Percentiles rank a stretch among this genome's conserved stretches.
Evolutionary conservation across 2,113 vertebrate species (phyloP).

Genomic region (Glaucomys volans): DNA sequence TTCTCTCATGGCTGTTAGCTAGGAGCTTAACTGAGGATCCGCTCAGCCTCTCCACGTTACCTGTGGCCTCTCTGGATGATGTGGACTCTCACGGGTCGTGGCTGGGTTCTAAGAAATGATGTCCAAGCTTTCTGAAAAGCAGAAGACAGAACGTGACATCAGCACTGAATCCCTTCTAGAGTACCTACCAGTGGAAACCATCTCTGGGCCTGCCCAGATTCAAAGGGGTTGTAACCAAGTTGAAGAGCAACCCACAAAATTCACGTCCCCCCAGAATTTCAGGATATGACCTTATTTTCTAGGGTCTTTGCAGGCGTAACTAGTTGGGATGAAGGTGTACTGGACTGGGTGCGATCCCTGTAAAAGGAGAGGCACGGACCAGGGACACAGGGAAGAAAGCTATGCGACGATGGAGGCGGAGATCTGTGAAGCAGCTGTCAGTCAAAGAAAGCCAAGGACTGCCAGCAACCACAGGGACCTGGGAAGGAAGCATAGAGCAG

Average conservation of each 20-base stretch:
- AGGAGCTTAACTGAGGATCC: background rate
- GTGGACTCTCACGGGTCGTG: background rate
- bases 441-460: background rate
- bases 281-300: background rate
- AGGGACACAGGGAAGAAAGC: background rate
- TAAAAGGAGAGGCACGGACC: background rate
- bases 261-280: background rate
- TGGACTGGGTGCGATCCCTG: background rate
- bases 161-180: background rate
- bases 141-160: background rate
- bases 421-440: fast-evolving
- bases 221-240: background rate
- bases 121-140: background rate
- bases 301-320: background rate
- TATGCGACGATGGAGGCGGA: background rate
- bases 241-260: background rate
- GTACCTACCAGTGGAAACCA: background rate
- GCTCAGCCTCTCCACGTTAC: too few species aligned
- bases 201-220: background rate
- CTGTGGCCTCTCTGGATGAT: background rate
- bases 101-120: background rate
- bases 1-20: background rate
- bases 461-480: background rate
- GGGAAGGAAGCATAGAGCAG: too few species aligned
- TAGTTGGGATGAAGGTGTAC: background rate